Conservation (phyloP, 2,797 vertebrate species). For the Mus caroli region DNA sequence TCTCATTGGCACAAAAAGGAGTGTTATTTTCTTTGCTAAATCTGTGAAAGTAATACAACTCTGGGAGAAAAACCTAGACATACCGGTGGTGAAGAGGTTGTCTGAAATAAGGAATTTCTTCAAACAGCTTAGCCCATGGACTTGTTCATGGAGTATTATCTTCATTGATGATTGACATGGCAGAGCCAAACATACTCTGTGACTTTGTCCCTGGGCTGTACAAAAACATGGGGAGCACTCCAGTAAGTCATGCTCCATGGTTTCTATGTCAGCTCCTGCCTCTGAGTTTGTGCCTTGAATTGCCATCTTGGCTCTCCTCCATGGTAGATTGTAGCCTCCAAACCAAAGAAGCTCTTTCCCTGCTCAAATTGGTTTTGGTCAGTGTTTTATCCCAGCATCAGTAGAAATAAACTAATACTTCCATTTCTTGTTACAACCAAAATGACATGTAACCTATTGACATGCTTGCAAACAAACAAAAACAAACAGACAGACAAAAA, state of each 20-base stretch:
- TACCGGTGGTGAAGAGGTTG: not conserved
- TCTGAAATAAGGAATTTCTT: not conserved
- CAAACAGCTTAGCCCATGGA: not conserved
- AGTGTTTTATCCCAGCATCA: not conserved
- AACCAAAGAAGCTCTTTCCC: not conserved
- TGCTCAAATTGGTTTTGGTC: not conserved
- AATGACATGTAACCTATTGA: not conserved
- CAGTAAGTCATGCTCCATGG: not conserved
- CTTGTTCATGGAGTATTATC: not conserved
- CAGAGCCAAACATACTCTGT: not conserved
- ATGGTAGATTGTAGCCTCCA: not conserved
- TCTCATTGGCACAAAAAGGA: not conserved
- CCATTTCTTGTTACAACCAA: not conserved
- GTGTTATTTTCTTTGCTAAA: not conserved
- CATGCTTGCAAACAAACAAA: not conserved
- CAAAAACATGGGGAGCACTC: not conserved
- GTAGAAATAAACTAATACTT: not conserved
- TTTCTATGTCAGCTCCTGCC: not conserved
- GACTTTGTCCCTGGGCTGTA: not conserved
- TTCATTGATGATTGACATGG: not conserved
- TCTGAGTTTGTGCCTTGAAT: not conserved
- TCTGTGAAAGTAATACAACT: not conserved
- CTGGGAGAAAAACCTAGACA: too few species aligned
- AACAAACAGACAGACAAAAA: not conserved
- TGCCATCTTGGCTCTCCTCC: too few species aligned